Base-by-base conservation (phyloP, 2,888 invertebrate genomes). In the Coelinius sp. region DNA sequence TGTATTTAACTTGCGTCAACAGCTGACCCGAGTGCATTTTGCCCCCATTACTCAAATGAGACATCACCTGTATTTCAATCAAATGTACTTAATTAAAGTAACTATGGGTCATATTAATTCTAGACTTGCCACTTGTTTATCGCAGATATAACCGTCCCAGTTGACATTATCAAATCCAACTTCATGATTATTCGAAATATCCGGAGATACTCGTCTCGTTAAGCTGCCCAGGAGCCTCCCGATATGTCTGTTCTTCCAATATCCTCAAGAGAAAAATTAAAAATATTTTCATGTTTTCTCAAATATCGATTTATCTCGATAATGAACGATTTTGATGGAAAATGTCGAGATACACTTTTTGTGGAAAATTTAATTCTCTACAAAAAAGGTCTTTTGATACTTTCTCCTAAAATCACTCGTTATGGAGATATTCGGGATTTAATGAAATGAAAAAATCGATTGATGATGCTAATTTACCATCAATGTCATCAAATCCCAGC, bases 21-120 rank as follows among this genome's bases (percentile, higher is more conserved):
- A 92, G 83, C 70, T 89, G 83, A 1, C 91, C 91, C 0, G 91
- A 90, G 81, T 90, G 91, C 49, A 90, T 89, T 78, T 91, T 90
- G 75, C 89, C 88, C 67, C 88, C 88, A 12, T 82, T 82, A 77
- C 90, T 91, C 8, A 88, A 78, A 77, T 90, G 88, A 25, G 85
- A 85, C 84, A 92, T 88, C 2, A 88, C 85, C 76, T 84, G 68
- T 49, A 31, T 62, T 62, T 64, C 10, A 14, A n/a, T 5, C 38
- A 14, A 25, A 56, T 14, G 3, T 24, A 46, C 2, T 69, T 8
- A 24, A 17, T 41, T n/a, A 49, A 24, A 49, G 8, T 0, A 17
- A 17, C 5, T 17, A 8, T 17, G 6, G 8, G 14, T 56, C 14
- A 12, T 17, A 5, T 1, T 49, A 27, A 53, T 53, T 66, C 38